Conservation (phyloP, 2,113 vertebrate species). For the Melanerpes aurifrons region DNA sequence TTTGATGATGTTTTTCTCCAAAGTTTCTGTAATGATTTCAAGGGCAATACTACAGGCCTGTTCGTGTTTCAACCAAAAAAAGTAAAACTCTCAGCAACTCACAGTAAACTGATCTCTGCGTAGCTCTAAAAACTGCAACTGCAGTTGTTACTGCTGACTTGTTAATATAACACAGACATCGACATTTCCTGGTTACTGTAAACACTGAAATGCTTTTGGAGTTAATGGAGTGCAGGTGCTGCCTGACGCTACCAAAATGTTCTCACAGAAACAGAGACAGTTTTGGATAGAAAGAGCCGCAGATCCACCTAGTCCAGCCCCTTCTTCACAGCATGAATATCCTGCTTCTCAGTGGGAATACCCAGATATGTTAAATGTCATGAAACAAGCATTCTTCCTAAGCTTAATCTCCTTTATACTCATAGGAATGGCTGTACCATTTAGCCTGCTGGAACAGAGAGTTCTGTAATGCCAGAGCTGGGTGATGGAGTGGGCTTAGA, state of each 20-base stretch:
- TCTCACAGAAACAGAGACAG: conserved; percentile 78
- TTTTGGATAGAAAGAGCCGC: conserved; percentile 38
- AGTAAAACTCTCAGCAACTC: neutral
- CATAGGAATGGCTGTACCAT: neutral
- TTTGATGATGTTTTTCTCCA: neutral
- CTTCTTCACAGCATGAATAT: conserved; percentile 66
- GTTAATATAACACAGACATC: conserved; percentile 71
- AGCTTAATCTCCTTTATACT: conserved; percentile 44
- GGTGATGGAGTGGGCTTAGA: conserved; percentile 53
- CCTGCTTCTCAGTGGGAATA: conserved; percentile 63
- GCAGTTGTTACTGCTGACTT: conserved; percentile 58
- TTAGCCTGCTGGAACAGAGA: conserved; percentile 28
- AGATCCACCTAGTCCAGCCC: conserved; percentile 40
- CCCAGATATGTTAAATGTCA: conserved; percentile 48
- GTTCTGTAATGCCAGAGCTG: conserved; percentile 25
- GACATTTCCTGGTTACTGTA: conserved; percentile 74
- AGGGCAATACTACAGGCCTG: neutral
- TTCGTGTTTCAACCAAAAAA: neutral
- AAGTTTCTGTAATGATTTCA: neutral
- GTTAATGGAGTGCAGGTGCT: conserved; percentile 86
- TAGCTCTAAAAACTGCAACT: conserved; percentile 51
- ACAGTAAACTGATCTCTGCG: conserved; percentile 6
- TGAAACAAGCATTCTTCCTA: conserved; percentile 41
- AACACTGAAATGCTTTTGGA: conserved; percentile 79
- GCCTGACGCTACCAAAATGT: conserved; percentile 76